A percentile compares a stretch with the other conserved stretches of the same genome.
phyloP scores from a whole-genome alignment of 53 echinoderm and acorn worm species.

The Patiria pectinifera region DNA sequence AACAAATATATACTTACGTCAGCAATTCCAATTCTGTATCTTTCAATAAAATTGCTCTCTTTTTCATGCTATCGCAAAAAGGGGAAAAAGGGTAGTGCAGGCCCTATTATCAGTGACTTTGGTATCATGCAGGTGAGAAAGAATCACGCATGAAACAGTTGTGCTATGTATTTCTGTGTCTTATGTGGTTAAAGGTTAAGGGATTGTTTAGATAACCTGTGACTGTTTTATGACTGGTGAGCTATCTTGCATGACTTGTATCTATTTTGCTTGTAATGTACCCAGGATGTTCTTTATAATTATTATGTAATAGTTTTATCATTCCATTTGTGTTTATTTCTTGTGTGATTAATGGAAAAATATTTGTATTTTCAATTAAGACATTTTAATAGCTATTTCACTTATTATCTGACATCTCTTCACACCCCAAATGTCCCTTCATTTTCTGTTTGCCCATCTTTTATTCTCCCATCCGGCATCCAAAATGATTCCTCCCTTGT shows the following conservation, averaged over 20 bases:
- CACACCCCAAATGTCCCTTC: too few relatives aligned
- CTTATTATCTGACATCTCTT: too few relatives aligned
- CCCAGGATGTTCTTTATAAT: too few relatives aligned
- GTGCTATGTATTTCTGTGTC: neutral
- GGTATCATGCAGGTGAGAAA: constrained; percentile 69
- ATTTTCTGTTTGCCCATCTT: too few relatives aligned
- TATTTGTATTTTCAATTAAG: neutral
- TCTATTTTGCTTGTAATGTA: neutral
- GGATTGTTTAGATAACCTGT: neutral
- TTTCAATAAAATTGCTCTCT: neutral
- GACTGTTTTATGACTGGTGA: neutral
- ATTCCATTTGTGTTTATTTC: neutral
- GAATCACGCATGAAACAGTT: constrained; percentile 47
- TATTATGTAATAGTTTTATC: too few relatives aligned
- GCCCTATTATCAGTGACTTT: constrained; percentile 60
- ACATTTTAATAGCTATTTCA: too few relatives aligned
- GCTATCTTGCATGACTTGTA: neutral
- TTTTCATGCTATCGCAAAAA: constrained; percentile 19
- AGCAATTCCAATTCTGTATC: neutral
- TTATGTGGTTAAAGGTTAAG: neutral
- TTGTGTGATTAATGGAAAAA: neutral
- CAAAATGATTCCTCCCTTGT: too few relatives aligned
- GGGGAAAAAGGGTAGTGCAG: constrained; percentile 67
- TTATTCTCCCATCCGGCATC: too few relatives aligned
- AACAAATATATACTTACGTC: too few relatives aligned